Evolutionary conservation across 2,113 vertebrate genomes (phyloP), one percentile per base, ranked within the genome.

Genomic region (Eptatretus burgeri): DNA sequence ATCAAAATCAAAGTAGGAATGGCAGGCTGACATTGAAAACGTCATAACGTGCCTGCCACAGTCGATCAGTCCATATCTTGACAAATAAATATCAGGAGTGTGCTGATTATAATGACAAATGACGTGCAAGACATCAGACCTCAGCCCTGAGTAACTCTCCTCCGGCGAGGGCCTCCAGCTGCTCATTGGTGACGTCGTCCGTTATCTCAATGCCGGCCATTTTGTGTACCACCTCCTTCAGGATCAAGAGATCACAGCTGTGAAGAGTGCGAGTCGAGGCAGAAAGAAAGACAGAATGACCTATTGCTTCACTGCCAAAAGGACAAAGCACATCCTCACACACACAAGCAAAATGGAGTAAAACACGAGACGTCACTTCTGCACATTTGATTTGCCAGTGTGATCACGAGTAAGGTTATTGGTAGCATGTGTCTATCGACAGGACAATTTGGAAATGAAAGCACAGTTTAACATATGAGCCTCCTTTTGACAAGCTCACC

Each of bases 181-280:
- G 91, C 66, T 96, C 88, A 67, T 79, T 80, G 9, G 89, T 98
- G 81, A 98, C 94, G 74, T 98, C 89, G 66, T 96, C 87, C 14
- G 89, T 94, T 71, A 98, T 91, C 78, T 98, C 89, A 65, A 98
- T 96, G 63, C 91, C 91, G 3, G 91, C 91, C 87, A 96, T 98
- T 76, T 98, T 98, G 75, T 98, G 91, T 64, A 98, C 87, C 51
- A 98, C 89, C 70, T 95, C 91, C 76, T 98, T 98, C 67, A 98
- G 77, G 76, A 95, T 98, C 67, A 98, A 75, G 71, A 98, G 75
- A 74, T 96, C 91, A 77, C 95, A 95, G 74, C 91, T 96, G 74
- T 66, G 70, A 51, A 51, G 51, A 68, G 66, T 68, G 63, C 27
- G 27, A 41, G 27, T 41, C 3, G 27, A 41, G 27, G 27, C 27